These are phyloP conservation scores for Ispidina lecontei DNA, from an alignment of 2,797 vertebrate genomes.

Conservation along the genomic window DNA sequence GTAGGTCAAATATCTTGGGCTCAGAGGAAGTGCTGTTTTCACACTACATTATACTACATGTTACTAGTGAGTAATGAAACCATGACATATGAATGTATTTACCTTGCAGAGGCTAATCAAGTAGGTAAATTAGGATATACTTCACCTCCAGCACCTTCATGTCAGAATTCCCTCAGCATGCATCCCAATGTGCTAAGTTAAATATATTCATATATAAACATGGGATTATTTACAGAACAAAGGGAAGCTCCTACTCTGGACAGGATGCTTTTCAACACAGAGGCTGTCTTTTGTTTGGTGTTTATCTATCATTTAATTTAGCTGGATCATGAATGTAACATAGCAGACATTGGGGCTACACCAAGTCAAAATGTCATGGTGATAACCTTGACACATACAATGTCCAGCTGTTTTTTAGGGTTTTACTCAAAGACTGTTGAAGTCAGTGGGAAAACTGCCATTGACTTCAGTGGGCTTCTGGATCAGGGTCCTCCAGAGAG, in stretches of 20 bases:
- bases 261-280: neutral
- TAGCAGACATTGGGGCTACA: neutral
- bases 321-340: neutral
- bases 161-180: neutral
- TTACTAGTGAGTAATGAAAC: neutral
- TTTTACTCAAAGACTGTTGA: neutral
- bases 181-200: neutral
- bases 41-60: neutral
- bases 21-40: neutral
- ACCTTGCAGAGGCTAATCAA: neutral
- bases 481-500: neutral
- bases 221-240: neutral
- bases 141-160: neutral
- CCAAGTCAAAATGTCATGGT: neutral
- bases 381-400: neutral
- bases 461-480: neutral
- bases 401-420: neutral
- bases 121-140: neutral
- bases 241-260: neutral
- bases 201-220: neutral
- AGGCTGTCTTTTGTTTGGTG: neutral
- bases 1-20: neutral
- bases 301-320: neutral
- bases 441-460: neutral
- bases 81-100: neutral